These are phyloP conservation scores for Schizopygopsis pylzovi DNA, from an alignment of 2,797 vertebrate species.

Conservation along the genomic window DNA sequence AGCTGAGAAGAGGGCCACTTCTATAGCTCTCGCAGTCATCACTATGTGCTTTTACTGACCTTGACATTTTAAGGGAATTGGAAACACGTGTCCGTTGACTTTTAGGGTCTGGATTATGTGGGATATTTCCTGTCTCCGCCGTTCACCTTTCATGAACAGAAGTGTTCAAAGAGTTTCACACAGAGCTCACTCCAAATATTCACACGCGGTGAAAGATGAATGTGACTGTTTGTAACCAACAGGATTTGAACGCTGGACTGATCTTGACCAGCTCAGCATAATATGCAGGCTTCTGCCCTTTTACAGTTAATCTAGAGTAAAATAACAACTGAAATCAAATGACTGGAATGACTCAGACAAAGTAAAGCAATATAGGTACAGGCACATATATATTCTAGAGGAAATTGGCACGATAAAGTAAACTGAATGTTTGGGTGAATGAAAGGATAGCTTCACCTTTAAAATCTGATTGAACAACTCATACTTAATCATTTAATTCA, in stretches of 20 bases:
- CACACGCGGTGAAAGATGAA: conserved; percentile 1
- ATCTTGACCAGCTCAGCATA: not conserved
- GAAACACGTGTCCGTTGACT: conserved; percentile 49
- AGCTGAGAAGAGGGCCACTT: conserved; percentile 26
- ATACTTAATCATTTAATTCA: not conserved
- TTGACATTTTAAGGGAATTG: conserved; percentile 42
- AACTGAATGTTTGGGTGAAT: not conserved
- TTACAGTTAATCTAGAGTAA: not conserved
- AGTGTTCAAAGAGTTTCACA: conserved; percentile 38
- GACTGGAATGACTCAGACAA: not conserved
- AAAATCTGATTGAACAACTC: not conserved
- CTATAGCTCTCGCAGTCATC: conserved; percentile 27
- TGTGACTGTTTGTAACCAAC: not conserved
- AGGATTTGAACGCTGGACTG: conserved; percentile 5
- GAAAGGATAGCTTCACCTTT: not conserved
- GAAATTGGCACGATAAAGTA: not conserved
- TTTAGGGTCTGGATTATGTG: conserved; percentile 30
- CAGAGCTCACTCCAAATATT: conserved; percentile 20
- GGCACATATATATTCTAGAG: not conserved
- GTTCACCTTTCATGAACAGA: conserved; percentile 13
- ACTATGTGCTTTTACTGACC: conserved; percentile 29
- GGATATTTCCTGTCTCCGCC: conserved; percentile 33
- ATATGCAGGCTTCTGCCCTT: not conserved
- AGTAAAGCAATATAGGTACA: not conserved
- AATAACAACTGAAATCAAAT: not conserved